Base-by-base conservation (phyloP, 2,797 vertebrate species). In the Protosalanx chinensis region DNA sequence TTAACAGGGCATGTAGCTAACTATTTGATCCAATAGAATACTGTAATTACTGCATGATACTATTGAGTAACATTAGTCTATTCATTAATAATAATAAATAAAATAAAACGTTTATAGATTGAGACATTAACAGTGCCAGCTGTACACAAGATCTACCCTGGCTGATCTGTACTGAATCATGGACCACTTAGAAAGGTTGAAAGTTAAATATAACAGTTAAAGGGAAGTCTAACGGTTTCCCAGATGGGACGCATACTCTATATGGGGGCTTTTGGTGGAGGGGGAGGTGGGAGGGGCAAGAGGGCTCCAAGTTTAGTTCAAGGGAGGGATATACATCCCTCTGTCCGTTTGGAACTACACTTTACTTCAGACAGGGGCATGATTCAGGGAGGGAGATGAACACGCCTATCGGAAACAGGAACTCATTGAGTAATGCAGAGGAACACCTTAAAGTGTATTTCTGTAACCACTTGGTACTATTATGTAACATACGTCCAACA, bases 121-220 rank as follows among this genome's bases (percentile, higher is more conserved):
- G 51, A 53, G 5, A 18, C 51, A 16, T 53, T 16, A 4, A 53
- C 51, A 53, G 51, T n/a, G 51, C 6, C 6, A n/a, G 15, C 15
- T 6, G 4, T 53, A n/a, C 15, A 53, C 15, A 53, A n/a, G 51
- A 16, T 53, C 16, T n/a, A 16, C 51, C 51, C 51, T n/a, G 51
- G 51, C 51, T 53, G 8, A 8, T 16, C 61, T 46, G 32, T 56
- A 33, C 2, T 58, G 12, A 41, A 41, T 41, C 37, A 6, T 41
- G 37, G 37, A 41, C 10, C 37, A 41, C 10, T 41, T 41, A 41
- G 27, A 64, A 67, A 0, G 3, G 68, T 56, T 53, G 6, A 35
- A 41, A 6, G 69, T 78, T 81, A 76, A 74, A 72, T 72, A 61
- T 67, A 81, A 71, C 16, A 30, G 6, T 27, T 56, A 8, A 18